A percentile compares a stretch with the other conserved stretches of the same genome.
These are phyloP conservation scores for Cerastoderma edule DNA, from an alignment of 2,888 invertebrate genomes.

Conservation along the genomic window DNA sequence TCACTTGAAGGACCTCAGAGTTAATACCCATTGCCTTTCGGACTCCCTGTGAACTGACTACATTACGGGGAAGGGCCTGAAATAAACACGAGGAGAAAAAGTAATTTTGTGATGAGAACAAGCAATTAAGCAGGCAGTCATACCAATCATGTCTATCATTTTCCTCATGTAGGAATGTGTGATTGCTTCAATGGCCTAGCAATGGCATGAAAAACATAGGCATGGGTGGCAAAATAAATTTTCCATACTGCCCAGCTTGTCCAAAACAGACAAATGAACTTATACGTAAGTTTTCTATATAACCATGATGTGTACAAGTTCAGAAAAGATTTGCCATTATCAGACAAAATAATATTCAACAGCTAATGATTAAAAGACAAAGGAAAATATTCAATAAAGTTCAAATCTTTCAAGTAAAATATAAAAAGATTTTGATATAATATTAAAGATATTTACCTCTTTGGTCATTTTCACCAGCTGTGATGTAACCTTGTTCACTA, in stretches of 20 bases:
- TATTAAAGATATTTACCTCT: slow-evolving; percentile 40
- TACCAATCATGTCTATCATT: background rate
- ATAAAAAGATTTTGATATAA: background rate
- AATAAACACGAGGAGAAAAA: slow-evolving; percentile 11
- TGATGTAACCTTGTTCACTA: slow-evolving; percentile 54
- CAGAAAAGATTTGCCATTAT: too few species aligned
- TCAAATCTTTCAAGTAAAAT: background rate
- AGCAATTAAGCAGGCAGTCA: background rate
- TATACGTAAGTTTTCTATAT: background rate
- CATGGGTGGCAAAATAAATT: background rate
- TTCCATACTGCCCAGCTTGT: background rate
- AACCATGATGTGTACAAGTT: background rate
- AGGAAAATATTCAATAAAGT: too few species aligned
- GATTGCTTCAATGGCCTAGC: background rate
- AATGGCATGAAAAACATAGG: background rate
- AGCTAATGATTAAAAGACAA: too few species aligned
- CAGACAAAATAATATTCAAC: too few species aligned
- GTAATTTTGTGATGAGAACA: background rate
- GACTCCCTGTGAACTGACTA: slow-evolving; percentile 46
- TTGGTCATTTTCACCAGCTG: slow-evolving; percentile 46
- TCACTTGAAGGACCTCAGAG: slow-evolving; percentile 45
- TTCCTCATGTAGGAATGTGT: background rate
- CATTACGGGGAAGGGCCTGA: slow-evolving; percentile 49
- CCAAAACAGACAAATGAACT: background rate
- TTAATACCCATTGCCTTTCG: slow-evolving; percentile 57